These are phyloP conservation scores for Macaca fascicularis DNA, from an alignment of 2,113 vertebrate species.

Conservation along the genomic window T2T-MFA8v1.1 NC_088385.1:17881001-17881500, in stretches of 20 bases:
- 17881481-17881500: background rate
- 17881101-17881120: background rate
- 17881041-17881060: conserved; percentile 7
- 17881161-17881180: conserved; percentile 28
- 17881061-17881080: conserved; percentile 44
- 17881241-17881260: background rate
- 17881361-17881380: background rate
- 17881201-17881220: background rate
- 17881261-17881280: background rate
- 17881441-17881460: background rate
- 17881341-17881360: background rate
- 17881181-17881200: background rate
- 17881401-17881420: background rate
- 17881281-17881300: conserved; percentile 6
- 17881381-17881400: background rate
- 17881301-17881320: background rate
- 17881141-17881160: background rate
- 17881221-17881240: background rate
- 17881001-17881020: conserved; percentile 37
- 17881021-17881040: background rate
- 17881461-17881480: background rate
- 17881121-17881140: background rate
- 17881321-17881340: background rate
- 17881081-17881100: background rate
- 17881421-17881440: background rate